Evolutionary conservation across 2,888 invertebrate genomes (phyloP), one percentile per base, ranked within the genome.

Genomic region (Pherbina coryleti): DNA sequence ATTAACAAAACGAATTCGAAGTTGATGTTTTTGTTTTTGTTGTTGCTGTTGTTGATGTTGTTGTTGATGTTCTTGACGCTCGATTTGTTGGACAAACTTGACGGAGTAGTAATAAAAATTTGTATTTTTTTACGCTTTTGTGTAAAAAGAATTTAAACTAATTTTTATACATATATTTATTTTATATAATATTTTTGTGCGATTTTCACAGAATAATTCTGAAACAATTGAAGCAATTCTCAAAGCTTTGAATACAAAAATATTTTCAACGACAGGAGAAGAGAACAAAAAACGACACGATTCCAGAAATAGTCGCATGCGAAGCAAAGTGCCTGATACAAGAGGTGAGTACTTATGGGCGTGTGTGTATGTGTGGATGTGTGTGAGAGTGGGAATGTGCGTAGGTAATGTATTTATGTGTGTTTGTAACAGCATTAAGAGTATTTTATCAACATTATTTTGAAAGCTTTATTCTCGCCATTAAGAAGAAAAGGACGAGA

Each of bases 191-290:
- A 57, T 76, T 67, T 79, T 79, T 73, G 49, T 76, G 44, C 57
- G 75, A 78, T 79, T 72, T 77, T 76, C 75, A 81, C 79, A 81
- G 81, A 80, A 81, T 75, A 78, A 79, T 81, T 77, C 80, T 64
- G 73, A 79, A 79, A 75, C 71, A 72, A 79, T 80, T 79, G 81
- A 81, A 77, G 71, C 78, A 76, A 77, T 81, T 74, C 78, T 79
- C 80, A 80, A 72, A 75, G 81, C 79, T 73, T 79, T 81, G 66
- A 75, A 78, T 66, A 76, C n/a, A 70, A 79, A 80, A 77, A 62
- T 78, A 76, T 71, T 78, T 76, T 60, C 77, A 49, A 57, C 72
- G 55, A 70, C 79, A 76, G 64, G 77, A 67, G 78, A 55, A 60
- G 80, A 80, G 60, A 55, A 75, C 70, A 60, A 66, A 72, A 78